Conservation (phyloP, 2,797 vertebrate genomes). For the Catharus ustulatus region DNA sequence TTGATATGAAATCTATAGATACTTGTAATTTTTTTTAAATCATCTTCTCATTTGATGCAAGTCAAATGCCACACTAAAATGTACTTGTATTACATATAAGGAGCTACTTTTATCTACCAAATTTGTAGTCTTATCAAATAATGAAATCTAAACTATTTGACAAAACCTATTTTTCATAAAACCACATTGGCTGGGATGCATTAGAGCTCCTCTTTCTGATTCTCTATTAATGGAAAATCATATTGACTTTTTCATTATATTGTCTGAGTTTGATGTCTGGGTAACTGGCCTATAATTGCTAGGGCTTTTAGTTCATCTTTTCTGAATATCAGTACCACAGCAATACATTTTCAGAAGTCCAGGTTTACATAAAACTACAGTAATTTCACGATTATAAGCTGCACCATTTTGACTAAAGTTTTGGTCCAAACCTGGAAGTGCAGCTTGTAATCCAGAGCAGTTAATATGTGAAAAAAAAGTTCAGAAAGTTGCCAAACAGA, state of each 20-base stretch:
- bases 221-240: background rate
- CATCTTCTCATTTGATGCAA: background rate
- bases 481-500: too few relatives aligned
- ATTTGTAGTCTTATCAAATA: slow-evolving; percentile 42
- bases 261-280: background rate
- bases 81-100: background rate
- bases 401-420: too few relatives aligned
- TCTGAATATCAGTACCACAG: background rate
- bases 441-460: too few relatives aligned
- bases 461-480: too few relatives aligned
- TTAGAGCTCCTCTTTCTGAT: background rate
- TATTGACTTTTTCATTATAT: slow-evolving; percentile 14
- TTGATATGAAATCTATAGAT: background rate
- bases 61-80: background rate
- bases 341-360: background rate
- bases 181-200: background rate
- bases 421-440: too few relatives aligned
- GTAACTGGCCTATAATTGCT: background rate
- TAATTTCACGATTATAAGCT: too few relatives aligned
- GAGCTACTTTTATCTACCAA: background rate
- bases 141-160: slow-evolving; percentile 35
- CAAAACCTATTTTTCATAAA: background rate
- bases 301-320: background rate
- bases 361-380: background rate
- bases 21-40: background rate